Evolutionary conservation across 2,797 vertebrate genomes (phyloP).

Genomic region (Rhabdophis nuchalis): DNA sequence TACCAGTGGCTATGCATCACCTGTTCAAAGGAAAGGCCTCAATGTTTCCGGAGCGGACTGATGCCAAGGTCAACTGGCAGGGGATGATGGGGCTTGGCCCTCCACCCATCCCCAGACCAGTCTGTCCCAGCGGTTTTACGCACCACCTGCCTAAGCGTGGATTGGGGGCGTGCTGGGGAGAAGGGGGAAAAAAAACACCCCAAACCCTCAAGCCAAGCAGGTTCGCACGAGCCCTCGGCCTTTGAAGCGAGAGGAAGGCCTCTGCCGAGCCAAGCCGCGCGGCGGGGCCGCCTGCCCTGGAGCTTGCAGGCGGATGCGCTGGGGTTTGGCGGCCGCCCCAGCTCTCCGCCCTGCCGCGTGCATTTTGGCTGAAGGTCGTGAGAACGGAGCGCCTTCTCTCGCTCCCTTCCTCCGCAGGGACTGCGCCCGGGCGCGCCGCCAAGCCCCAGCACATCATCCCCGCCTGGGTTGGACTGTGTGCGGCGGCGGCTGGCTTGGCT

Average conservation of each 20-base stretch:
- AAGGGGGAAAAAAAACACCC: not conserved
- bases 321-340: constrained; percentile 7
- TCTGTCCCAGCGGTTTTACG: not conserved
- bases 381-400: constrained; percentile 79
- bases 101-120: not conserved
- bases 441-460: constrained; percentile 76
- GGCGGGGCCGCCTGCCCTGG: not conserved
- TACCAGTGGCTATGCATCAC: no score
- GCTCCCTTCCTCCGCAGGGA: constrained; percentile 73
- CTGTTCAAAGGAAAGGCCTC: no score
- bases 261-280: not conserved
- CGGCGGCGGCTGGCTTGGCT: constrained; percentile 37
- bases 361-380: constrained; percentile 78
- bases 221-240: not conserved
- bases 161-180: not conserved
- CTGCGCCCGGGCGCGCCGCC: constrained; percentile 80
- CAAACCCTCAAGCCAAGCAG: not conserved
- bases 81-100: not conserved
- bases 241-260: not conserved
- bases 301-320: not conserved
- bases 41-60: not conserved
- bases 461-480: constrained; percentile 68
- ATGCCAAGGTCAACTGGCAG: not conserved
- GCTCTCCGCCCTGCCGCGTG: constrained; percentile 14
- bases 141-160: not conserved